Evolutionary conservation across 1,140 invertebrate genomes (phyloP), one percentile per base, ranked within the genome.

Genomic region (Ceratina australensis): DNA sequence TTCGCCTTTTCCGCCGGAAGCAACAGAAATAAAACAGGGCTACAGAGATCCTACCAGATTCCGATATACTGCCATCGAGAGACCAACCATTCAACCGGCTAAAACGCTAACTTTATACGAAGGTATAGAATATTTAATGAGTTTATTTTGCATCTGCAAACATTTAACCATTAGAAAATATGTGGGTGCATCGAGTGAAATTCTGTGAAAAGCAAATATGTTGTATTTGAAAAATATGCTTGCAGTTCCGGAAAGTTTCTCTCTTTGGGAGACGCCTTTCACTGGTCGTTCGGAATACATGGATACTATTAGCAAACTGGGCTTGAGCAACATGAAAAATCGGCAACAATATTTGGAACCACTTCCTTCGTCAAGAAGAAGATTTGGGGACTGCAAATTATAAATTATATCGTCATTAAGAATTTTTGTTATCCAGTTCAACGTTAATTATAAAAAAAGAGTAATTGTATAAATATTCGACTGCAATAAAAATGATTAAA

Each of bases 261-360:
- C 90, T n/a, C 87, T 88, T 5, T 94, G 93, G 93, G 93, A 92
- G 66, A 89, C 89, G 4, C 91, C 91, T 12, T 93, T 91, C 72
- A 93, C 93, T 0, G 94, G 94, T 8, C 87, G 92, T 16, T 93
- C 94, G 0, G 94, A 95, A 77, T 95, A 95, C 65, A 92, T 93
- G 89, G 94, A 94, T 75, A 93, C 92, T 0, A 92, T 94, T 61
- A 93, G 93, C 52, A 93, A 93, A 18, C 89, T 93, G 5, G 94
- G 93, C 1, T 87, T 93, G 60, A 93, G 91, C 3, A 93, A 93
- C 67, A 93, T 94, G 88, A 92, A 93, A 68, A 93, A 92, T 57
- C 93, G 93, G 82, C 94, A 95, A 74, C 93, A 94, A 69, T 95
- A 92, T 83, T 89, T 92, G 33, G 93, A 95, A 75, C 94, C 94